Evolutionary conservation across 2,797 vertebrate genomes (phyloP).

Genomic region (Platyrinchus mystaceus): DNA sequence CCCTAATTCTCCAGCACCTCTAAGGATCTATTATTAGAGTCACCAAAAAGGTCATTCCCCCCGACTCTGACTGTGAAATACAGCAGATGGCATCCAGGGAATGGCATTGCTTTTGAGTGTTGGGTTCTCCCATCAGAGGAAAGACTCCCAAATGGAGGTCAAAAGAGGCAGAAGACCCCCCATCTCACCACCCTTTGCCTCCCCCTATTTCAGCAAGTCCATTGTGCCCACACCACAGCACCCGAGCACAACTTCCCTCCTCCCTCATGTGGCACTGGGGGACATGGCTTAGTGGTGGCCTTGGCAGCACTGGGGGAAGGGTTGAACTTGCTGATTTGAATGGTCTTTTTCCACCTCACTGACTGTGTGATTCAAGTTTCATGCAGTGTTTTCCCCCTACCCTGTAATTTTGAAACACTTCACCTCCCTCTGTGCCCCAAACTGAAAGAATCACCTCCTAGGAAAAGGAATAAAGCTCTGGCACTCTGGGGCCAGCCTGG

Average conservation of each 20-base stretch:
- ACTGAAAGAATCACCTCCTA: background rate
- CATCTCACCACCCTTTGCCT: background rate
- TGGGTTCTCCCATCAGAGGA: background rate
- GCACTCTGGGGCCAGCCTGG: background rate
- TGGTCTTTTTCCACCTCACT: background rate
- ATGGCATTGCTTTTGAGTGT: background rate
- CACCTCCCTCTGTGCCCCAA: background rate
- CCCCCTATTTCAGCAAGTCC: background rate
- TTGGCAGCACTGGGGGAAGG: background rate
- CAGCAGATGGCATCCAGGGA: background rate
- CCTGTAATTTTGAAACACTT: rapidly evolving
- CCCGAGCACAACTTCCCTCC: background rate
- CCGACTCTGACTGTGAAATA: background rate
- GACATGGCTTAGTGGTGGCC: background rate
- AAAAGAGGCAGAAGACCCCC: background rate
- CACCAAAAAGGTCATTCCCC: background rate
- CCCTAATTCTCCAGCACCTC: background rate
- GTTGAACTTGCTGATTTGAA: background rate
- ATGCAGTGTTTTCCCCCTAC: background rate
- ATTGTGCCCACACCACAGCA: background rate
- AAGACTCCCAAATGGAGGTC: background rate
- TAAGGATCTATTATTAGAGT: background rate
- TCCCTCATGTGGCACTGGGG: background rate
- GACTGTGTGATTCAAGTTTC: background rate
- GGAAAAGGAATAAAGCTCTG: background rate